Evolutionary conservation across 2,797 vertebrate species (phyloP).

Genomic region (Mionectes olivaceus): DNA sequence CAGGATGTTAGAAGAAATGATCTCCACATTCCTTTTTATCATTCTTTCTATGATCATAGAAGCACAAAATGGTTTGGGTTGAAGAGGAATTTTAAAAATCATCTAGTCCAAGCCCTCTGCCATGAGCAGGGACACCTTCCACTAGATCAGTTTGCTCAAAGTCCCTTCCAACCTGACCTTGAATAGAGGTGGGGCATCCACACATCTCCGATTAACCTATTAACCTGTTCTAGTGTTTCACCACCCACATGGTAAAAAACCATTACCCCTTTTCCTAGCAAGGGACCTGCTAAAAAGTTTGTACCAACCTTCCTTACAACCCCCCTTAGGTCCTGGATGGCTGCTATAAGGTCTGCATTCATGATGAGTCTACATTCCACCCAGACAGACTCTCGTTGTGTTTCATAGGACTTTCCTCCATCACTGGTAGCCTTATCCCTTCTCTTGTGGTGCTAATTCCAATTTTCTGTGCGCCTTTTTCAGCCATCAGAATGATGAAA

Average conservation of each 20-base stretch:
- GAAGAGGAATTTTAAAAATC: background rate
- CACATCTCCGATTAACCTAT: accelerated
- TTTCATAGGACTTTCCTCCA: background rate
- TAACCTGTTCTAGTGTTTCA: background rate
- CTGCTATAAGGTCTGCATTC: too few species aligned
- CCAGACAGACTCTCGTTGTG: background rate
- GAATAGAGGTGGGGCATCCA: background rate
- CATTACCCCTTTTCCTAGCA: accelerated
- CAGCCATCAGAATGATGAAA: background rate
- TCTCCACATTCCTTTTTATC: background rate
- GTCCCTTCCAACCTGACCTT: background rate
- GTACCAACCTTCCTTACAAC: background rate
- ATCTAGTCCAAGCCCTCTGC: background rate
- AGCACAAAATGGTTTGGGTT: background rate
- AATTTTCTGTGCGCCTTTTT: background rate
- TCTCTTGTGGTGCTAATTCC: background rate
- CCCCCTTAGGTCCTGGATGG: background rate
- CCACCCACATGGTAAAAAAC: accelerated
- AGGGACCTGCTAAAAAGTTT: background rate
- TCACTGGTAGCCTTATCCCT: background rate
- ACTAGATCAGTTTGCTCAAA: background rate
- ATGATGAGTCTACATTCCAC: background rate
- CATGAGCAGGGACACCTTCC: background rate
- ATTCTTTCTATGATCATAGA: background rate
- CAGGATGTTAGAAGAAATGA: background rate